Base-by-base conservation (phyloP, 2,113 vertebrate species). In the Lates calcarifer region DNA sequence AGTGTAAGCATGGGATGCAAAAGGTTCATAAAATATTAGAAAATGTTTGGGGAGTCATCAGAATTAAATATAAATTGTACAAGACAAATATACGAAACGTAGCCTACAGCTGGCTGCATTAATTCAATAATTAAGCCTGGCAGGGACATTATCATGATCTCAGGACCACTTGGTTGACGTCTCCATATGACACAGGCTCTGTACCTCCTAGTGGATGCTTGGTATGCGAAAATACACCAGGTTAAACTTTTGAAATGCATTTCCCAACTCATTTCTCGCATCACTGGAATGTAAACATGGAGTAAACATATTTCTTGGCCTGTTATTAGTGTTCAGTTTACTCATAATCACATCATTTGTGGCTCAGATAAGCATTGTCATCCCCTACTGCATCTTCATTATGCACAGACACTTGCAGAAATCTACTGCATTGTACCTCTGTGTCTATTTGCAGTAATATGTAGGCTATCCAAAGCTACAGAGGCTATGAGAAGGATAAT, bases 241-340 rank as follows among this genome's bases (percentile, higher is more conserved):
- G 74, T 69, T 85, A 71, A 82, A 81, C 43, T 75, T 47, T 75
- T 78, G 70, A 91, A 88, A 85, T 90, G 84, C 76, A 81, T 79
- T 86, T 79, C 47, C 86, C 80, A 79, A 89, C 76, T 84, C 70
- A 72, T 86, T 87, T 89, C 82, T 77, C 64, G 82, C 75, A 85
- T 86, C 86, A 86, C 77, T 94, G 90, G 90, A 94, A 94, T 93
- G 93, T 94, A 94, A 94, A 94, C 92, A 94, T 85, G 81, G 87
- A 90, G 93, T 94, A 94, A 93, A 94, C 92, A 81, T 91, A 82
- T 91, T 94, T 92, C 91, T 94, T 93, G 92, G 92, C 93, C 92
- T 89, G 86, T 90, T 84, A 55, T 90, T 91, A 92, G 92, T 93
- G 92, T 93, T 92, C 68, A 22, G 86, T 86, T 91, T 89, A 90